These are phyloP conservation scores for Eristalinus aeneus DNA, from an alignment of 2,888 invertebrate genomes.

Conservation along the genomic window DNA sequence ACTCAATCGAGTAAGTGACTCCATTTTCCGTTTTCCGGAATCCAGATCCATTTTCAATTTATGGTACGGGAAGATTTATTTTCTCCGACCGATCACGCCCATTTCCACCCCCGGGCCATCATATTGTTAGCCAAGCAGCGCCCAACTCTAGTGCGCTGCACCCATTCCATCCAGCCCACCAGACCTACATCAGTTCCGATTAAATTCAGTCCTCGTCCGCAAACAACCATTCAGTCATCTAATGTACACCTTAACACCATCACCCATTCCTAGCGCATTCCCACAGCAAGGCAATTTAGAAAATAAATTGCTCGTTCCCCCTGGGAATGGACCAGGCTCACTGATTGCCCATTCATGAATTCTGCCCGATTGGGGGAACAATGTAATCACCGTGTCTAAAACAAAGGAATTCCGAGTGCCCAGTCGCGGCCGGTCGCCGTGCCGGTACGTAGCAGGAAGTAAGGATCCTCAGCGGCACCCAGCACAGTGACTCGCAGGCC, in stretches of 20 bases:
- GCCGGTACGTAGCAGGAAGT: constrained; percentile 49
- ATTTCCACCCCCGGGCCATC: neutral
- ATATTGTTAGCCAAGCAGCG: neutral
- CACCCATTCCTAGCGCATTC: constrained; percentile 32
- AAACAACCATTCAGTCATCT: constrained; percentile 22
- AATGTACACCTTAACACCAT: constrained; percentile 52
- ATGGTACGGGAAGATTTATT: neutral
- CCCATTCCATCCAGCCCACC: neutral
- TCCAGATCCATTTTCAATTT: neutral
- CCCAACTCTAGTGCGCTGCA: neutral
- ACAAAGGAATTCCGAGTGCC: constrained; percentile 60
- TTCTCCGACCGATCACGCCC: neutral
- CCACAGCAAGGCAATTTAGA: constrained; percentile 49
- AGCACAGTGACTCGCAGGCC: neutral
- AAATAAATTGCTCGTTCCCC: constrained; percentile 59
- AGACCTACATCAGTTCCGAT: neutral
- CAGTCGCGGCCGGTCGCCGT: constrained; percentile 29
- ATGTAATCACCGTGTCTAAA: constrained; percentile 66
- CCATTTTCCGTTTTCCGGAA: neutral
- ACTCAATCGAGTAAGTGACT: neutral
- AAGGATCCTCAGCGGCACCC: constrained; percentile 33
- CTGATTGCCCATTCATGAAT: constrained; percentile 71
- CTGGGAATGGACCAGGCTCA: constrained; percentile 51
- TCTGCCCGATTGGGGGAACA: constrained; percentile 60
- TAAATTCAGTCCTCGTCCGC: neutral